Evolutionary conservation across 2,797 vertebrate genomes (phyloP).

Genomic region (Pitangus sulphuratus): DNA sequence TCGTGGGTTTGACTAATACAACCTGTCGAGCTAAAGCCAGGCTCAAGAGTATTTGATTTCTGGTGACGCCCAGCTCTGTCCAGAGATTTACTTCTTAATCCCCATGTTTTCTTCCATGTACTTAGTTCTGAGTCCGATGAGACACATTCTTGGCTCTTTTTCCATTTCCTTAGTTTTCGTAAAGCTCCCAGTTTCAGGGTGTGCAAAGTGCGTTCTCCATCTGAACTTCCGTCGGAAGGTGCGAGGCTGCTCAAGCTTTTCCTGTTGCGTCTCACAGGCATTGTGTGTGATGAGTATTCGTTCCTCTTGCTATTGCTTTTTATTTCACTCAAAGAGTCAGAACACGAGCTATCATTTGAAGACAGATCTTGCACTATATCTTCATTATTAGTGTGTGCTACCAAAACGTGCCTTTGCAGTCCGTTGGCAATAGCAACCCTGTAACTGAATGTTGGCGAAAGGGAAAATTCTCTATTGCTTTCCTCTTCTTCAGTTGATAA

Average conservation of each 20-base stretch:
- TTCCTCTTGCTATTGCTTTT: conserved; percentile 83
- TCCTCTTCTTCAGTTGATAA: conserved; percentile 89
- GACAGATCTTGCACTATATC: conserved; percentile 86
- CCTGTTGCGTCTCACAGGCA: conserved; percentile 95
- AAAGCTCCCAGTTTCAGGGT: conserved; percentile 92
- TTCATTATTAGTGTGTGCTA: conserved; percentile 86
- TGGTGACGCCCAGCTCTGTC: conserved; percentile 91
- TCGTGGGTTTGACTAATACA: conserved; percentile 98
- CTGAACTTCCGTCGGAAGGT: conserved; percentile 95
- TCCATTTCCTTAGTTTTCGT: conserved; percentile 95
- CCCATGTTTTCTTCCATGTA: conserved; percentile 93
- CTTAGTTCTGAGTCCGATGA: conserved; percentile 97
- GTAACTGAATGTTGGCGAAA: conserved; percentile 98
- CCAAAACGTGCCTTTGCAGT: conserved; percentile 84
- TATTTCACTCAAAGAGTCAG: conserved; percentile 88
- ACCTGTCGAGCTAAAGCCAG: conserved; percentile 93
- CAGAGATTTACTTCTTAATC: conserved; percentile 96
- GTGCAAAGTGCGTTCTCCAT: conserved; percentile 93
- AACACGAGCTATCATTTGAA: conserved; percentile 89
- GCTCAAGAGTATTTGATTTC: conserved; percentile 88
- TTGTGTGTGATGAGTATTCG: conserved; percentile 85
- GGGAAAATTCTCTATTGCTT: conserved; percentile 87
- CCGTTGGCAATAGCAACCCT: conserved; percentile 97
- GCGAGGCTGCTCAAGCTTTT: conserved; percentile 97
- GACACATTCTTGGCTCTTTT: conserved; percentile 97